Percentiles rank a stretch among this genome's conserved stretches.
Conservation (phyloP, 2,797 vertebrate species). For the Pangasius mekongensis region DNA sequence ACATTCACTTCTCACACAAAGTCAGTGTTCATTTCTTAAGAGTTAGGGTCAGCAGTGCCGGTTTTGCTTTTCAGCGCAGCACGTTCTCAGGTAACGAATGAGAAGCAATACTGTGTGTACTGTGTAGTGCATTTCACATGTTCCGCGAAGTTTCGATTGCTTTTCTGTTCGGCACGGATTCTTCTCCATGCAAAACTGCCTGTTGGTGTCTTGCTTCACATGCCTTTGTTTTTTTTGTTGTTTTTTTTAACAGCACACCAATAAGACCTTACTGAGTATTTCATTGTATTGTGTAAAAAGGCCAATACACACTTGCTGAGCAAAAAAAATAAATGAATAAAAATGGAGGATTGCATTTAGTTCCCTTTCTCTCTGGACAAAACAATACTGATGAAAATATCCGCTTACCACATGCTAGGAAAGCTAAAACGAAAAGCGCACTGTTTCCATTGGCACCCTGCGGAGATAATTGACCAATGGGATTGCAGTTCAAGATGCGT, state of each 20-base stretch:
- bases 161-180: neutral
- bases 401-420: constrained; percentile 23
- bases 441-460: constrained; percentile 65
- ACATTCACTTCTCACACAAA: neutral
- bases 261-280: neutral
- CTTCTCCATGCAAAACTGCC: neutral
- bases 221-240: too few species aligned
- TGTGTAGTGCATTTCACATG: neutral
- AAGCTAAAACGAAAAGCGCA: constrained; percentile 58
- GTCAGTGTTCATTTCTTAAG: neutral
- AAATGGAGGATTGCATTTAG: neutral
- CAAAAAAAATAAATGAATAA: too few species aligned
- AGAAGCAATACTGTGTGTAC: neutral
- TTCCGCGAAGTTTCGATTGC: neutral
- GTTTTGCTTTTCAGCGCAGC: neutral
- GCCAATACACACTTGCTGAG: neutral
- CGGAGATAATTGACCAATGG: constrained; percentile 65
- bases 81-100: neutral
- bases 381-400: constrained; percentile 26
- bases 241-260: neutral
- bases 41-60: neutral
- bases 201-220: too few species aligned
- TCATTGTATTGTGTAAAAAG: neutral
- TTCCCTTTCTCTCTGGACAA: neutral
- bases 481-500: constrained; percentile 49